Conservation (phyloP, 2,113 vertebrate species). For the Merops nubicus region DNA sequence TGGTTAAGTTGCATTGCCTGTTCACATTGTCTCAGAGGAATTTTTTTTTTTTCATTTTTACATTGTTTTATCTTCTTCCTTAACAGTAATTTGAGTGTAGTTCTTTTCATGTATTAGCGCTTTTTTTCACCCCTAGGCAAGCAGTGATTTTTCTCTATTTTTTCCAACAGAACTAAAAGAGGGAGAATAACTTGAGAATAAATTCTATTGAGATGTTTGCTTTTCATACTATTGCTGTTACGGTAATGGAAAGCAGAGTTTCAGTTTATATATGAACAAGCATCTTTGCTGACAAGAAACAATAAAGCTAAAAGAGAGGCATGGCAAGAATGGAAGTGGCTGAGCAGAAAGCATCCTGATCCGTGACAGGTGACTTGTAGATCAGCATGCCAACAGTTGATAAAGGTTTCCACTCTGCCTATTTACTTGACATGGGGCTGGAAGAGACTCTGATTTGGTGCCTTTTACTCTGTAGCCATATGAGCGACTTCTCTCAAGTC, state of each 20-base stretch:
- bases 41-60: not conserved
- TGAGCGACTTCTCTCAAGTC: not conserved
- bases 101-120: no score
- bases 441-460: not conserved
- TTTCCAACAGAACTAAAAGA: no score
- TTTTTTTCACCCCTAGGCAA: no score
- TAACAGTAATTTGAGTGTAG: not conserved
- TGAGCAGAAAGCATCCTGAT: not conserved
- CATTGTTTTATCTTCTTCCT: not conserved
- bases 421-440: not conserved
- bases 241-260: not conserved
- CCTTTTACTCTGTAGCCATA: not conserved
- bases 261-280: not conserved
- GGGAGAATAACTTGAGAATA: not conserved
- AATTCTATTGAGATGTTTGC: not conserved
- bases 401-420: not conserved
- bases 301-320: not conserved
- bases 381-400: accelerated
- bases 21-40: not conserved
- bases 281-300: not conserved
- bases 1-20: not conserved
- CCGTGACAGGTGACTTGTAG: not conserved
- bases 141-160: no score
- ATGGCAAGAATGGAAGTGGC: not conserved
- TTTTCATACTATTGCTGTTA: not conserved